These are phyloP conservation scores for Eretmochelys imbricata DNA, from an alignment of 2,113 vertebrate genomes.

Conservation along the genomic window DNA sequence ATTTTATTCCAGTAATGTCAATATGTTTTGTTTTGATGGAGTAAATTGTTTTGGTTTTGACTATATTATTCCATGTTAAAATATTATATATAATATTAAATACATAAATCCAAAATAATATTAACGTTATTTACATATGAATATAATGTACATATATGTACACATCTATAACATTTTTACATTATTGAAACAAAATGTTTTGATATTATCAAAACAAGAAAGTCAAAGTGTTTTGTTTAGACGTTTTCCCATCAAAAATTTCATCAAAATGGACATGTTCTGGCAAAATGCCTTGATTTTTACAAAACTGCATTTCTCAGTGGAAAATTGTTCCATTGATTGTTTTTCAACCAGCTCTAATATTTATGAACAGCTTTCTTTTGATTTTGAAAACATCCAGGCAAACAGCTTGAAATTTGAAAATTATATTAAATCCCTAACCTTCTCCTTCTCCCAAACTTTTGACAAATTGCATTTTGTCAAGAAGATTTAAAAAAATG, in stretches of 20 bases:
- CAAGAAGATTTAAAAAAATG: not conserved
- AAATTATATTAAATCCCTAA: not conserved
- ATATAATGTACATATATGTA: not conserved
- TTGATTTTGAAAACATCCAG: slow-evolving; percentile 31
- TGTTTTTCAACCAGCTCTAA: not conserved
- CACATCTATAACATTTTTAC: not conserved
- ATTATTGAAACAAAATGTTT: not conserved
- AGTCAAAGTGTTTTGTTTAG: not conserved
- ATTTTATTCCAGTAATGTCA: not conserved
- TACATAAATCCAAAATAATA: not conserved
- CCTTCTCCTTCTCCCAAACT: not conserved
- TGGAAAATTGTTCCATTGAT: not conserved
- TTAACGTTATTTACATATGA: too few relatives aligned
- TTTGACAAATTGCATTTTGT: not conserved
- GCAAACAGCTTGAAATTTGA: not conserved
- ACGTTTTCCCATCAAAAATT: not conserved
- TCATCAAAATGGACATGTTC: not conserved
- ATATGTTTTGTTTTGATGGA: not conserved
- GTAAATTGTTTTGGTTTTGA: not conserved
- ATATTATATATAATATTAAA: not conserved
- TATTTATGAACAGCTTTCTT: not conserved
- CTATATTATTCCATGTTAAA: not conserved
- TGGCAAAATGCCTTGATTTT: not conserved
- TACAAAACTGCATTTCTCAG: not conserved
- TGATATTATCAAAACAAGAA: not conserved